Evolutionary conservation across 2,797 vertebrate species (phyloP), one percentile per base, ranked within the genome.

Genomic region (Phoebastria nigripes): DNA sequence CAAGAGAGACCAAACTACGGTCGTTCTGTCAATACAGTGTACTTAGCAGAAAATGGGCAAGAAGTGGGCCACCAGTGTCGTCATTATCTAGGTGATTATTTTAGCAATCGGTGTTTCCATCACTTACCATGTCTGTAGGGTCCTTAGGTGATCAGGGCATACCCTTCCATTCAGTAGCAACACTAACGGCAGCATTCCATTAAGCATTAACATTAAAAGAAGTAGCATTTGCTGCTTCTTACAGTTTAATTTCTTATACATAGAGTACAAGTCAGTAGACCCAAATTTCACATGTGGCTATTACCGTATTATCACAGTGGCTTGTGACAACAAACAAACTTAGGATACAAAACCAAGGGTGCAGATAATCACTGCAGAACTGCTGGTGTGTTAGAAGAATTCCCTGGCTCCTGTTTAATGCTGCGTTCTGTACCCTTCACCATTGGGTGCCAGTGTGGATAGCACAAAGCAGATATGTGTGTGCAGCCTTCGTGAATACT

Each of bases 111-210:
- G 3, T 29, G 17, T 69, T 85, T 59, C 55, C 4, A 12, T 90
- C 8, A 8, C 9, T 80, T 54, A 8, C 2, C 11, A 2, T 33
- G 15, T 52, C 35, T 0, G 0, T 42, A 59, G n/a, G 5, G 2
- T 46, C 37, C 35, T 41, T 42, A n/a, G 58, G n/a, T 65, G 46
- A n/a, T 42, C 8, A 42, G 17, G 15, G 6, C 16, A 19, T 47
- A 26, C 11, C 3, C 13, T 93, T 77, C 52, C 20, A 29, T 44
- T 28, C 15, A 7, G 20, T 15, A 15, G 44, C 29, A 46, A 17
- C 8, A 9, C 15, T 37, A 51, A 26, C 0, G 4, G 26, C 33
- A 80, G 6, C 33, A 29, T 78, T 52, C 22, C 20, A 2, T 49
- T 55, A 59, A 33, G 8, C 28, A 12, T 41, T 42, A 39, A 33